phyloP scores from a whole-genome alignment of 2,888 invertebrate genomes.

The Himalopsyche anomala region DNA sequence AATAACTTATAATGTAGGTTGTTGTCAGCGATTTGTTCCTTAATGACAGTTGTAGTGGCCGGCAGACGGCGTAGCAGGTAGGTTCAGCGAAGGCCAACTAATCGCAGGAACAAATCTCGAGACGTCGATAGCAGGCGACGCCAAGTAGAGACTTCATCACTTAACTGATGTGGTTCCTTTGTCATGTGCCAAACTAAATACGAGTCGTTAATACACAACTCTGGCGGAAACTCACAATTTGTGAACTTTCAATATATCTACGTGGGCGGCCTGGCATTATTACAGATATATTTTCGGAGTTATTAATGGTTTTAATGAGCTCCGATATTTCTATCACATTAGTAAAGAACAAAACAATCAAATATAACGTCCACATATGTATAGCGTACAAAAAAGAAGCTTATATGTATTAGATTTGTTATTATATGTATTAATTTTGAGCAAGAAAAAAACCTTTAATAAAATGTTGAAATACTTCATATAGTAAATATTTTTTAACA shows the following conservation, averaged over 20 bases:
- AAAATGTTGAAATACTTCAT: too few species aligned
- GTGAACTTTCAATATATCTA: slow-evolving; percentile 5
- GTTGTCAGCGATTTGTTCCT: background rate
- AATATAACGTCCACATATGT: too few species aligned
- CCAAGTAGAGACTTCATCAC: slow-evolving; percentile 1
- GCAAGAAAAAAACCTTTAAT: too few species aligned
- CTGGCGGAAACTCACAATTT: background rate
- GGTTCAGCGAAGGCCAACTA: slow-evolving; percentile 29
- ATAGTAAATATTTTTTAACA: too few species aligned
- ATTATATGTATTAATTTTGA: too few species aligned
- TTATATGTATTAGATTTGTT: too few species aligned
- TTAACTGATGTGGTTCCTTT: slow-evolving; percentile 17
- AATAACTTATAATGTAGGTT: background rate
- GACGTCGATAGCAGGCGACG: slow-evolving; percentile 37
- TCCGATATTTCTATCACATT: background rate
- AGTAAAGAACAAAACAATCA: too few species aligned
- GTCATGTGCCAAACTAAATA: slow-evolving; percentile 38
- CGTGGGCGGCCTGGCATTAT: background rate
- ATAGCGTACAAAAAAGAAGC: too few species aligned
- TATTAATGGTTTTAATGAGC: slow-evolving; percentile 21
- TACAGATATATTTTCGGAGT: background rate
- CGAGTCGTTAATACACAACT: slow-evolving; percentile 28
- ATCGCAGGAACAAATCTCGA: slow-evolving; percentile 37
- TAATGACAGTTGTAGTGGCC: slow-evolving; percentile 21
- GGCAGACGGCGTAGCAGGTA: background rate